Percentiles rank a stretch among this genome's conserved stretches.
Evolutionary conservation across 2,113 vertebrate species (phyloP).

Genomic region (Campylomormyrus tamandua): DNA sequence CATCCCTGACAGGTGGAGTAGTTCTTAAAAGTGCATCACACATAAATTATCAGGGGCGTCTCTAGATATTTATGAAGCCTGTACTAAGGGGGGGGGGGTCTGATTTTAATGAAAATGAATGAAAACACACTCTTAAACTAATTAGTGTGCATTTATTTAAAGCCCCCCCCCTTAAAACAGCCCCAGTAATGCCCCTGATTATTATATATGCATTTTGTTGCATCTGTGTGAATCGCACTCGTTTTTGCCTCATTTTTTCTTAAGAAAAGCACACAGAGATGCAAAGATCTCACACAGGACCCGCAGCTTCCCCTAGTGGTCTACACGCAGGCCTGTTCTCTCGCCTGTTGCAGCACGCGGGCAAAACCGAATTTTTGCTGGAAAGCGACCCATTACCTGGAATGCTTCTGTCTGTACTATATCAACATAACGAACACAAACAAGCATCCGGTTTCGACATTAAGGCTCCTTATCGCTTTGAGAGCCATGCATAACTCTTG

Average conservation of each 20-base stretch:
- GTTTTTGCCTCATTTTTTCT: neutral
- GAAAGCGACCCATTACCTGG: neutral
- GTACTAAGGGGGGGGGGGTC: neutral
- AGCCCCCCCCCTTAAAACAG: neutral
- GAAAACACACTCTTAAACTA: neutral
- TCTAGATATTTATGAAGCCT: neutral
- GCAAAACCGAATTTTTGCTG: neutral
- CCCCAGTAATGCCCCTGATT: neutral
- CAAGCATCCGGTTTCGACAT: neutral
- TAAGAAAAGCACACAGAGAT: neutral
- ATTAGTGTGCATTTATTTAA: neutral
- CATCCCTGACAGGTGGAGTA: neutral
- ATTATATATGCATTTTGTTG: neutral
- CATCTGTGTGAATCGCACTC: neutral
- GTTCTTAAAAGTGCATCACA: neutral
- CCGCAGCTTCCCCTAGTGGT: slow-evolving; percentile 36
- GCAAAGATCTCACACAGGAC: slow-evolving; percentile 27
- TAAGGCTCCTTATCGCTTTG: neutral
- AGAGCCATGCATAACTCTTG: neutral
- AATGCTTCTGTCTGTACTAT: neutral
- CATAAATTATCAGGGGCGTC: neutral
- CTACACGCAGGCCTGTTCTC: neutral
- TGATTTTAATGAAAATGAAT: neutral
- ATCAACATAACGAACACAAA: neutral
- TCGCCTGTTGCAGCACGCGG: neutral